phyloP scores from a whole-genome alignment of 2,888 invertebrate genomes.

The Gymnoscelis rufifasciata region DNA sequence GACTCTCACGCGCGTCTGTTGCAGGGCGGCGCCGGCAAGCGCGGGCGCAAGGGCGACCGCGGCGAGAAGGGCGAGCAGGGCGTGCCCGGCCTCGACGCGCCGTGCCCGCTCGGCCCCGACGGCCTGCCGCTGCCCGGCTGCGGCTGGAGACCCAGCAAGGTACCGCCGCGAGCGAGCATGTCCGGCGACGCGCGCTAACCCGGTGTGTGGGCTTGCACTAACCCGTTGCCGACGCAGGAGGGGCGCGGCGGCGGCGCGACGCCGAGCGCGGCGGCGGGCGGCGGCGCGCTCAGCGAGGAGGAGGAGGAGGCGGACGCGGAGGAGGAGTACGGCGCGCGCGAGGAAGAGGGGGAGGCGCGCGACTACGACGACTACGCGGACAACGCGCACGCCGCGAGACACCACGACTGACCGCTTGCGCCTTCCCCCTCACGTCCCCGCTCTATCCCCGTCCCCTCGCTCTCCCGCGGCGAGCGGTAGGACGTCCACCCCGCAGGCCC shows the following conservation, averaged over 20 bases:
- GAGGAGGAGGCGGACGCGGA: conserved; percentile 40
- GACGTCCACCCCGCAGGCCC: background rate
- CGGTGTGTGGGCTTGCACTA: no score
- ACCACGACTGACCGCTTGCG: conserved; percentile 58
- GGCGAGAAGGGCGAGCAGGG: conserved; percentile 97
- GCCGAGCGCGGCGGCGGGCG: conserved; percentile 31
- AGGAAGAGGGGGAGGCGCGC: conserved; percentile 56
- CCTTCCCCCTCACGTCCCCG: background rate
- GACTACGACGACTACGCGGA: conserved; percentile 72
- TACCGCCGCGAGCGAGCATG: conserved; percentile 60
- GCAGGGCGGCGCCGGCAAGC: conserved; percentile 92
- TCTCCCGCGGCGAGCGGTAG: background rate
- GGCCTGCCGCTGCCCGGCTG: conserved; percentile 97
- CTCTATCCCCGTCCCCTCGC: background rate
- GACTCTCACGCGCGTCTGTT: conserved; percentile 23
- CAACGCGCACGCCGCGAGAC: conserved; percentile 59
- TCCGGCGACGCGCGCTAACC: conserved; percentile 27
- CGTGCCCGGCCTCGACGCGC: conserved; percentile 97
- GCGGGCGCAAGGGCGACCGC: conserved; percentile 94
- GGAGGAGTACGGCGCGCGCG: conserved; percentile 51
- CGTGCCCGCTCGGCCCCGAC: conserved; percentile 97
- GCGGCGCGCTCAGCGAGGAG: conserved; percentile 33
- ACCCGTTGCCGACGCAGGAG: conserved; percentile 26
- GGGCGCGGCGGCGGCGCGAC: conserved; percentile 24
- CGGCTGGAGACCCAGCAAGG: conserved; percentile 94